Conservation (phyloP, 2,113 vertebrate species). For the human (Homo sapiens) region GRCh38 chr20:20163501-20164000, state of each 20-base stretch:
- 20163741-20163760: too few relatives aligned
- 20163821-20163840: too few relatives aligned
- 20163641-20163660: too few relatives aligned
- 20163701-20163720: too few relatives aligned
- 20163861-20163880: constrained; percentile 1
- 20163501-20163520: background rate
- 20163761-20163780: too few relatives aligned
- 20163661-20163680: too few relatives aligned
- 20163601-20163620: too few relatives aligned
- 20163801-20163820: too few relatives aligned
- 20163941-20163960: background rate
- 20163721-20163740: too few relatives aligned
- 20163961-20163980: background rate
- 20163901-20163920: background rate
- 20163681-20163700: too few relatives aligned
- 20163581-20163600: background rate
- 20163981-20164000: background rate
- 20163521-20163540: background rate
- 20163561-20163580: background rate
- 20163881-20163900: constrained; percentile 30
- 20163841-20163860: background rate
- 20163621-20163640: too few relatives aligned
- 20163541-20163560: background rate
- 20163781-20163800: too few relatives aligned
- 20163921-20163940: background rate